Percentiles rank a stretch among this genome's conserved stretches.
These are phyloP conservation scores for Morpho deidamia DNA, from an alignment of 2,888 invertebrate species.

Conservation along the genomic window DNA sequence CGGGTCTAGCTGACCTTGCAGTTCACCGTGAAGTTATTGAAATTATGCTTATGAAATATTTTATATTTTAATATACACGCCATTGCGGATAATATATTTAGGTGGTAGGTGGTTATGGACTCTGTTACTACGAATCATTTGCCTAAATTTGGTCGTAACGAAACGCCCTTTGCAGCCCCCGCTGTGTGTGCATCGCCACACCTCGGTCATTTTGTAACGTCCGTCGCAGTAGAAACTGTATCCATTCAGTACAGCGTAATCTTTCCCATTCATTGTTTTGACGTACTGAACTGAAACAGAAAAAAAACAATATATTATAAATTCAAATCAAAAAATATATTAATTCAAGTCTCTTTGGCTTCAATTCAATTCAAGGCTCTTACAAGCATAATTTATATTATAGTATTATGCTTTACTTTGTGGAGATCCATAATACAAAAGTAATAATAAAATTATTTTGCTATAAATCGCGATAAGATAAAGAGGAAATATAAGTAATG, in stretches of 20 bases:
- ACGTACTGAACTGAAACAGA: constrained; percentile 21
- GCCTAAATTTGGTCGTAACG: not conserved
- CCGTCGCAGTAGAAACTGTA: constrained; percentile 20
- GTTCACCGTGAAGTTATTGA: no score
- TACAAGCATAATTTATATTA: no score
- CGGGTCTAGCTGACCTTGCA: no score
- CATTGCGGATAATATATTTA: not conserved
- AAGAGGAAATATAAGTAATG: no score
- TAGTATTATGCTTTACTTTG: no score
- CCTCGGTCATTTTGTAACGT: not conserved
- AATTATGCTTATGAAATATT: no score
- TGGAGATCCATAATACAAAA: no score
- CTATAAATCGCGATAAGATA: no score
- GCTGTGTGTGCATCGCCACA: constrained; percentile 19
- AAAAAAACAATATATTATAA: not conserved
- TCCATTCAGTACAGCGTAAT: constrained; percentile 19
- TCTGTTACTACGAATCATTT: not conserved
- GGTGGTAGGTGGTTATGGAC: not conserved
- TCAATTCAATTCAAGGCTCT: no score
- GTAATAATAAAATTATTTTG: no score
- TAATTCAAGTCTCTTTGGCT: no score
- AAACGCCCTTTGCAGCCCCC: not conserved
- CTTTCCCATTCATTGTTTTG: constrained; percentile 19
- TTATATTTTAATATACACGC: not conserved
- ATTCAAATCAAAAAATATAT: no score